Base-by-base conservation (phyloP, 2,797 vertebrate genomes). In the Holocentrus rufus region DNA sequence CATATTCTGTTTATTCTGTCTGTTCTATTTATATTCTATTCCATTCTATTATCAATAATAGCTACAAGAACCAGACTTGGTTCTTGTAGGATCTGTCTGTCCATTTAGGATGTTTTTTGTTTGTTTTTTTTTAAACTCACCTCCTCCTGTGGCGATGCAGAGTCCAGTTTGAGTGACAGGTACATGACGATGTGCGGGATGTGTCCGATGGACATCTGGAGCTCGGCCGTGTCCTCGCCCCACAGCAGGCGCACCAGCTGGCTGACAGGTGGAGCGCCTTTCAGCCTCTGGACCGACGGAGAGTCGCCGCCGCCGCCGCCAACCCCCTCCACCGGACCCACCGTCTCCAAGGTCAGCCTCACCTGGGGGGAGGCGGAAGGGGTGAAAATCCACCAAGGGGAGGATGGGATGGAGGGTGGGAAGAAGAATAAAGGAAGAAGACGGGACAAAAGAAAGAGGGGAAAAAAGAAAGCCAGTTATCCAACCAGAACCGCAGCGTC, bases 331-430 rank as follows among this genome's bases (percentile, higher is more conserved):
- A 27, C 72, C 1, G 44, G 90, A 20, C 89, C 63, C 0, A 90
- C 88, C 0, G 95, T 96, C 92, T 98, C 96, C 88, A 99, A 87
- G 36, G 97, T 98, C 80, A 99, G 90, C 89, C 95, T 97, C 85
- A 99, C 96, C 98, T 99, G 84, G 42, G 55, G 31, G 1, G 46
- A 7, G 15, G 1, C 50, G 15, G 2, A 27, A 27, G 2, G 25
- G 25, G 25, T 27, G 25, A 27, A 27, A 27, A 27, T 27, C 25
- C 25, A 27, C 2, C 25, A 4, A 27, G 25, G 25, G 25, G 25
- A 27, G 25, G 4, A 27, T 17, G 17, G 20, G 1, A 63, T 11
- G 60, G 13, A 8, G 8, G 4, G 9, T 50, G 25, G 18, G 30
- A 50, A 52, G 42, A 22, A 44, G 34, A 36, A 36, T 36, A 36